Percentiles rank a stretch among this genome's conserved stretches.
Evolutionary conservation across 2,113 vertebrate species (phyloP).

Genomic region (Embiotoca jacksoni): DNA sequence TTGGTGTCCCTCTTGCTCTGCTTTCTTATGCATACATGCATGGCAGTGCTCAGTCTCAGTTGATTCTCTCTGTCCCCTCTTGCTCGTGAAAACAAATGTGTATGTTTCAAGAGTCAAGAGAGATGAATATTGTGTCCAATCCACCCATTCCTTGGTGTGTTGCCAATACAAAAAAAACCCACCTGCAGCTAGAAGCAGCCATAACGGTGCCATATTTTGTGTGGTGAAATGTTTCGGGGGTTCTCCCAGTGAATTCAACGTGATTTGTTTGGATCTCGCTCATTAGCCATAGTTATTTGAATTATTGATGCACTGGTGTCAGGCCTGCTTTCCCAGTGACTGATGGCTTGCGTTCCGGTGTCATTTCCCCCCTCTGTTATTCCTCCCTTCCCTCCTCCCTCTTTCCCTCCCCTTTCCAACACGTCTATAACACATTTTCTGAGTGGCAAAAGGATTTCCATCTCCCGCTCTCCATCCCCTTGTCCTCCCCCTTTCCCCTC

Average conservation of each 20-base stretch:
- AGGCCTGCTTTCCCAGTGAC: slow-evolving; percentile 72
- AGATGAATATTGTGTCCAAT: slow-evolving; percentile 49
- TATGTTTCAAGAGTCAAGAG: slow-evolving; percentile 34
- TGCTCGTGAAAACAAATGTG: slow-evolving; percentile 42
- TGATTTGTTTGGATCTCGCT: slow-evolving; percentile 79
- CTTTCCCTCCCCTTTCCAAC: slow-evolving; percentile 28
- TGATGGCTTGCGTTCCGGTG: slow-evolving; percentile 65
- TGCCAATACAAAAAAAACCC: slow-evolving; percentile 12
- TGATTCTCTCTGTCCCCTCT: slow-evolving; percentile 3
- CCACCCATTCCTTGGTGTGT: slow-evolving; percentile 3
- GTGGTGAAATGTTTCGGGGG: slow-evolving; percentile 51
- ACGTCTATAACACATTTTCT: slow-evolving; percentile 57
- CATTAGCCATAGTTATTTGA: slow-evolving; percentile 78
- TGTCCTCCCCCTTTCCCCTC: slow-evolving; percentile 23
- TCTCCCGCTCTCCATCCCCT: slow-evolving; percentile 25
- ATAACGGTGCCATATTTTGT: slow-evolving; percentile 51
- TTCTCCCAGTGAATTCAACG: slow-evolving; percentile 63
- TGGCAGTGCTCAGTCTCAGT: not conserved
- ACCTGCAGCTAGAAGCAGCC: slow-evolving; percentile 51
- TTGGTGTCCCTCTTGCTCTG: not conserved
- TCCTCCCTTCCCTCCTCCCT: slow-evolving; percentile 43
- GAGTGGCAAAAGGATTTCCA: slow-evolving; percentile 43
- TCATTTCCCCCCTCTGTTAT: slow-evolving; percentile 65
- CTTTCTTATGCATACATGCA: not conserved
- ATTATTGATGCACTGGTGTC: slow-evolving; percentile 78